Evolutionary conservation across 2,113 vertebrate genomes (phyloP), one percentile per base, ranked within the genome.

Genomic region (Turdus rufiventris): DNA sequence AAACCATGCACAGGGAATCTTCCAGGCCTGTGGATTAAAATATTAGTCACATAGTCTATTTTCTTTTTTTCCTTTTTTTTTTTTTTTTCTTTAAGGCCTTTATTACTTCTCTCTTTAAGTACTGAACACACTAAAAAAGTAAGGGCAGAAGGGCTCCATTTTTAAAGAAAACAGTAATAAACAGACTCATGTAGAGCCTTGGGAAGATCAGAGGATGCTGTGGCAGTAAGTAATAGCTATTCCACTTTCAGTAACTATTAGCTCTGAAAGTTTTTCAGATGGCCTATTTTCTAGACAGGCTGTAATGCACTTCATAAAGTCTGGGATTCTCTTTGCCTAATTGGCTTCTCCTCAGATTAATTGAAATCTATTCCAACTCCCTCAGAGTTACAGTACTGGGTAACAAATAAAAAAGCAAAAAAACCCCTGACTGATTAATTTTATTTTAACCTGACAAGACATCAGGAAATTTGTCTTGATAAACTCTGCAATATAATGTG

Each of bases 151-250:
- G 50, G 31, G 12, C 26, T 80, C 33, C 1, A 38, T 79, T 88
- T 86, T 85, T 34, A 93, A 93, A 88, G 54, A 66, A 88, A 95
- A 83, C 50, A 33, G 88, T 75, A 73, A 60, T 90, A 89, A 93
- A 93, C 58, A 93, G 43, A 67, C 26, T 43, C 24, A 63, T 48
- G 23, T 33, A 67, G 26, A 31, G 63, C 38, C 5, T 0, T 4
- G 4, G 75, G 42, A 83, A 95, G 71, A 92, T 90, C 85, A 94
- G 91, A 96, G 47, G 26, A 71, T 47, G 23, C 53, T 25, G 34
- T 92, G 62, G n/a, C 85, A 93, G 48, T 93, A 94, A 94, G 60
- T 84, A 89, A 91, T 57, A 79, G 15, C 42, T 45, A 72, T 72
- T 88, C 19, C 40, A 61, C 58, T 95, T 91, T 68, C 54, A 89